Percentiles rank a stretch among this genome's conserved stretches.
Conservation (phyloP, 2,888 invertebrate genomes). For the Myopa tessellatipennis region DNA sequence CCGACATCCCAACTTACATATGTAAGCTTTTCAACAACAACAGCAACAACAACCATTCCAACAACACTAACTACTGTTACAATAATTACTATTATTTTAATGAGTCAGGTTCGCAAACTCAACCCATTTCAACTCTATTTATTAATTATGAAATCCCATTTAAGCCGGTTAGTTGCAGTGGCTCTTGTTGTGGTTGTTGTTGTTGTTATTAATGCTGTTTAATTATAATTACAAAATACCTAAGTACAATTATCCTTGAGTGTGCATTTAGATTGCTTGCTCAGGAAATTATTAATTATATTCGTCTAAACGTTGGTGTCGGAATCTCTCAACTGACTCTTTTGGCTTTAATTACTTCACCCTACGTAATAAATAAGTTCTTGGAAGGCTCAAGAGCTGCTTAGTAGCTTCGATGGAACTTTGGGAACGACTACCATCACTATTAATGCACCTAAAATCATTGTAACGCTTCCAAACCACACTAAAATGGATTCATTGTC, state of each 20-base stretch:
- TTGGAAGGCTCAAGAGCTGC: too few species aligned
- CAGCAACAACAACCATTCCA: too few species aligned
- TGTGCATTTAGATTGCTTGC: constrained; percentile 2
- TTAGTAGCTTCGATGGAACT: too few species aligned
- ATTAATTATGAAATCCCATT: constrained; percentile 14
- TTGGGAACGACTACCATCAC: too few species aligned
- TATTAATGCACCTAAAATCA: too few species aligned
- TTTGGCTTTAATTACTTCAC: too few species aligned
- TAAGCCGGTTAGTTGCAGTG: not conserved
- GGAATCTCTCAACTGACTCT: too few species aligned
- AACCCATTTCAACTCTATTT: not conserved
- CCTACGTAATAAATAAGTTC: too few species aligned
- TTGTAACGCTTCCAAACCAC: too few species aligned
- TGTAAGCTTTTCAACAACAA: too few species aligned
- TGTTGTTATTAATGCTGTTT: not conserved
- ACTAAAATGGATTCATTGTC: too few species aligned
- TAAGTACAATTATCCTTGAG: constrained; percentile 5
- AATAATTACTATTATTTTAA: not conserved
- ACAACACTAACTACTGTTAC: not conserved
- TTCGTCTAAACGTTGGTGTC: not conserved
- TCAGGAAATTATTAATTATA: constrained; percentile 3
- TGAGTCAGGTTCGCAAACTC: not conserved
- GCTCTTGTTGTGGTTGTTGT: not conserved
- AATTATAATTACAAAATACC: constrained; percentile 3
- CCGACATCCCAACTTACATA: too few species aligned